Percentiles rank a stretch among this genome's conserved stretches.
These are phyloP conservation scores for Chionis minor DNA, from an alignment of 2,113 vertebrate genomes.

Conservation along the genomic window DNA sequence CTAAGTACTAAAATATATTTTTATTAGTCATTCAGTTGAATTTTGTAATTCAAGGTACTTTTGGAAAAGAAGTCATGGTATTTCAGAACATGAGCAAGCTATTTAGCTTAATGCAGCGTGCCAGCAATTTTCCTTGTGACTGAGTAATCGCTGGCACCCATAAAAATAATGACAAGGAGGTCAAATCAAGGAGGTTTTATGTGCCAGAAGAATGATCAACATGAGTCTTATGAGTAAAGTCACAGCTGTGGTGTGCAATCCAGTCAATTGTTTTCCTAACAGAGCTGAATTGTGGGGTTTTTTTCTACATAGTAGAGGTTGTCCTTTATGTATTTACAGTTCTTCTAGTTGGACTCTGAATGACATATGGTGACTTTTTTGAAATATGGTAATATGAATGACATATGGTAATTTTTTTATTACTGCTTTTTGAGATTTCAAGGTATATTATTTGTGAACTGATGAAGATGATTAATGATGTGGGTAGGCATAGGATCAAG, in stretches of 20 bases:
- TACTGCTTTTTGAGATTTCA: background rate
- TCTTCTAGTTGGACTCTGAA: background rate
- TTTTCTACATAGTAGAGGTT: background rate
- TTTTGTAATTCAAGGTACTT: background rate
- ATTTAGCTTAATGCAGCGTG: background rate
- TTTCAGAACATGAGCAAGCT: background rate
- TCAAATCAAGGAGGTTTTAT: constrained; percentile 39
- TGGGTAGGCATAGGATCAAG: background rate
- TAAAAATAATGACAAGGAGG: constrained; percentile 8
- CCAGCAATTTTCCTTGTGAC: background rate
- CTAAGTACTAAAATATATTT: background rate
- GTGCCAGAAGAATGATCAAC: background rate
- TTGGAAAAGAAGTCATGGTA: background rate
- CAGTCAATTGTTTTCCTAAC: background rate
- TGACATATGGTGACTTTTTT: background rate
- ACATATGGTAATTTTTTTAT: background rate
- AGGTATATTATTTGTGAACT: background rate
- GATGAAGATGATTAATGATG: background rate
- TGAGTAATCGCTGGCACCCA: constrained; percentile 14
- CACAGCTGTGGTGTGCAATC: constrained; percentile 10
- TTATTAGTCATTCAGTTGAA: background rate
- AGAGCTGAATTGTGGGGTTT: constrained; percentile 35
- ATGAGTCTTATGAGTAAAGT: background rate
- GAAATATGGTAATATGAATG: background rate
- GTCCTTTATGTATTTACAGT: constrained; percentile 16